Base-by-base conservation (phyloP, 2,113 vertebrate genomes). In the Hippopotamus amphibius region DNA sequence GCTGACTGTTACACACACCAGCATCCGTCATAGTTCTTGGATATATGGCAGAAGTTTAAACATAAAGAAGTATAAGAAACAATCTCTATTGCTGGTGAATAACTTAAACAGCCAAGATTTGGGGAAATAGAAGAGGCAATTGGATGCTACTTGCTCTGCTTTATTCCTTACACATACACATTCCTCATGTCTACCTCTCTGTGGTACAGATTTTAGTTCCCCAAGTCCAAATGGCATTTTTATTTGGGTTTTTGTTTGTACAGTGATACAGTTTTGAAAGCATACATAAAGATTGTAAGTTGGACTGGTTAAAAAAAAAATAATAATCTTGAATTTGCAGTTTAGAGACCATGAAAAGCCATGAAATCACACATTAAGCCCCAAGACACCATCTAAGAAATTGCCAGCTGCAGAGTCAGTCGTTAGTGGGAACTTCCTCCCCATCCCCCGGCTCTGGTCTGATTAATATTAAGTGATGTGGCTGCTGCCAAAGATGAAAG, bases 281-380 rank as follows among this genome's bases (percentile, higher is more conserved):
- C 5, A 69, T 33, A 85, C 61, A 30, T 90, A 92, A 92, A 96
- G 9, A 4, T 28, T 74, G 3, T 69, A 65, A 84, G 2, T 82
- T 86, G 16, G 37, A 1, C 77, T 89, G 21, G 26, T 79, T 37
- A 37, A 37, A 37, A 37, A 37, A 37, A 37, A 2, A 37, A 37
- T 37, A 37, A 37, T 37, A 37, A 37, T 37, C 37, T 37, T 91
- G 88, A 77, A 95, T 95, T 97, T 96, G 93, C 93, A 90, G 71
- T 82, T 88, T 96, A 97, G 95, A 96, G 89, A 96, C 84, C 16
- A 3, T 90, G 90, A 95, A 97, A 96, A 97, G 26, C 87, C 48
- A 10, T 97, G 91, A 97, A 97, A 97, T 94, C 55, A 11, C 86
- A 96, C 55, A 81, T 94, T 90, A 97, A 93, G 37, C 48, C 88